These are phyloP conservation scores for Epirrhoe tristata DNA, from an alignment of 2,888 invertebrate genomes.

Conservation along the genomic window DNA sequence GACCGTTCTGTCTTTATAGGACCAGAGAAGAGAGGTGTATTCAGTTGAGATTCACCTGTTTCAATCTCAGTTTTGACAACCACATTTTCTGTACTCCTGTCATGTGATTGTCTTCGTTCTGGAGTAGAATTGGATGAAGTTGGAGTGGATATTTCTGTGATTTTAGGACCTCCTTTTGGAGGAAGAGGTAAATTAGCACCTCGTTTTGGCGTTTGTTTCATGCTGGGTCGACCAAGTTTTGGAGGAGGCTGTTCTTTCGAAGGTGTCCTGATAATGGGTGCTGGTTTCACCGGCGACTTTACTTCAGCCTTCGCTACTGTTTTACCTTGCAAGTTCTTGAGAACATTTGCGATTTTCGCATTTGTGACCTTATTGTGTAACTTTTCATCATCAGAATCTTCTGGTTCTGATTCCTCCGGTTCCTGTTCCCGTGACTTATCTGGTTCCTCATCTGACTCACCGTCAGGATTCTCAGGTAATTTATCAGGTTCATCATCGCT, in stretches of 20 bases:
- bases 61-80: constrained; percentile 73
- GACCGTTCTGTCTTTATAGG: constrained; percentile 74
- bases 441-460: constrained; percentile 57
- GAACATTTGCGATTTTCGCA: constrained; percentile 34
- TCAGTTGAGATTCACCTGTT: constrained; percentile 50
- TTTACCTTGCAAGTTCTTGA: constrained; percentile 60
- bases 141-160: constrained; percentile 45
- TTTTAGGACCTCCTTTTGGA: constrained; percentile 50
- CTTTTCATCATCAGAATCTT: constrained; percentile 58
- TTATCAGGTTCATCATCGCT: constrained; percentile 63
- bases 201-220: constrained; percentile 79
- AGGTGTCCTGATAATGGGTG: constrained; percentile 45
- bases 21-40: constrained; percentile 65
- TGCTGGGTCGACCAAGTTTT: constrained; percentile 63
- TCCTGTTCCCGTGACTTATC: constrained; percentile 54
- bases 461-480: constrained; percentile 57
- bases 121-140: constrained; percentile 40
- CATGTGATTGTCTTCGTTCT: constrained; percentile 59
- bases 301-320: constrained; percentile 52
- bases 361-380: constrained; percentile 37
- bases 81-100: constrained; percentile 59
- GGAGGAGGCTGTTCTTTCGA: constrained; percentile 50
- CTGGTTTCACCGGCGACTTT: constrained; percentile 50
- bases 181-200: constrained; percentile 58
- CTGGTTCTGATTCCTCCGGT: constrained; percentile 49